Conservation (phyloP, 2,888 invertebrate species). For the Chirona hameri region DNA sequence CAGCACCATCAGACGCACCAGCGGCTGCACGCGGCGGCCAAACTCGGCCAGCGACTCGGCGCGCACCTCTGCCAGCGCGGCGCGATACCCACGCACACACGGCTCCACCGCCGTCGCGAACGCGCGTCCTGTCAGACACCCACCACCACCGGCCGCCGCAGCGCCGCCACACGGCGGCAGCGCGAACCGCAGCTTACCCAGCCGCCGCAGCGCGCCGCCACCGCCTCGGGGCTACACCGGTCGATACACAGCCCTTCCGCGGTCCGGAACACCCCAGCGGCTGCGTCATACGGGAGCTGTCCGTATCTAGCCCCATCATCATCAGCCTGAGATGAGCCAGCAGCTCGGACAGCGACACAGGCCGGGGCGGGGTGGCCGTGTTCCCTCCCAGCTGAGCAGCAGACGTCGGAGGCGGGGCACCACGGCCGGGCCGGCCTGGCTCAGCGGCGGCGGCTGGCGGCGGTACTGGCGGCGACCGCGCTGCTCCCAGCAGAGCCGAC, state of each 20-base stretch:
- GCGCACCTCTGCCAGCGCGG: slow-evolving; percentile 5
- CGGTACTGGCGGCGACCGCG: not conserved
- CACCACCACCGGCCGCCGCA: slow-evolving; percentile 1
- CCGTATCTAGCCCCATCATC: not conserved
- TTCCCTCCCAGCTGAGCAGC: not conserved
- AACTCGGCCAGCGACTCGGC: not conserved
- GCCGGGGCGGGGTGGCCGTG: not conserved
- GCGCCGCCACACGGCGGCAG: slow-evolving; percentile 31
- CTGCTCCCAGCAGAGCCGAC: not conserved
- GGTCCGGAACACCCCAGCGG: not conserved
- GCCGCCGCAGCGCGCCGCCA: slow-evolving; percentile 5
- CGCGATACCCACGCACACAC: slow-evolving; percentile 29
- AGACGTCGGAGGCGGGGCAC: not conserved
- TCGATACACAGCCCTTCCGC: not conserved
- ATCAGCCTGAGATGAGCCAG: not conserved
- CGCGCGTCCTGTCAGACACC: not conserved
- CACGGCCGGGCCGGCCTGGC: slow-evolving; percentile 47
- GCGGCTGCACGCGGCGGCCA: slow-evolving; percentile 13
- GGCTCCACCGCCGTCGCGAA: slow-evolving; percentile 12
- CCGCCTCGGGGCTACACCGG: slow-evolving; percentile 22
- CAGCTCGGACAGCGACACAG: not conserved
- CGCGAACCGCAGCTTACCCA: slow-evolving; percentile 27
- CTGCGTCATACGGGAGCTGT: not conserved
- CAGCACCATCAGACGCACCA: slow-evolving; percentile 23
- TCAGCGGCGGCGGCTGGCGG: not conserved